Evolutionary conservation across 2,113 vertebrate species (phyloP).

Genomic region (Mobula birostris): DNA sequence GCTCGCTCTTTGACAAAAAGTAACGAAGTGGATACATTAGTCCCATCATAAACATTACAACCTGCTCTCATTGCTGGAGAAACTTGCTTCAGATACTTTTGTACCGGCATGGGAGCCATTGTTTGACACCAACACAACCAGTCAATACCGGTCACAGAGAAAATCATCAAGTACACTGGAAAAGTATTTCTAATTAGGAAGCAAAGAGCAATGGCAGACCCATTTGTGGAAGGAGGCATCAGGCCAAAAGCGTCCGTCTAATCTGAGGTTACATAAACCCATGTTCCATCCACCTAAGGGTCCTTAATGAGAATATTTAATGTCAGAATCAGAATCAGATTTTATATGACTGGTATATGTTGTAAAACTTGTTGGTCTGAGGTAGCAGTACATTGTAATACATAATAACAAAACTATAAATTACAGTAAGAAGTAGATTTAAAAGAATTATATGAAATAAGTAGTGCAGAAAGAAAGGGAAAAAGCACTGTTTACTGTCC

Average conservation of each 20-base stretch:
- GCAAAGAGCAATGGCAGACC: constrained; percentile 31
- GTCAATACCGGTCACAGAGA: constrained; percentile 12
- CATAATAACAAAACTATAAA: no score
- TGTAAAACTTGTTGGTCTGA: no score
- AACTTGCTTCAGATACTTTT: constrained; percentile 61
- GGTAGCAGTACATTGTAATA: no score
- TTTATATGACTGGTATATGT: no score
- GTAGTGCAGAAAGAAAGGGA: no score
- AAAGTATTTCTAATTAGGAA: constrained; percentile 32
- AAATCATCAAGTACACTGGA: constrained; percentile 6
- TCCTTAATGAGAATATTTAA: constrained; percentile 39
- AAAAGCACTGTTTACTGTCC: no score
- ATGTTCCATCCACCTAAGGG: constrained; percentile 13
- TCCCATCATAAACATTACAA: constrained; percentile 59
- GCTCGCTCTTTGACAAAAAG: constrained; percentile 71
- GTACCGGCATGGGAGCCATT: constrained; percentile 66
- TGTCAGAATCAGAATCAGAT: constrained; percentile 27
- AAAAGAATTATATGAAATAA: no score
- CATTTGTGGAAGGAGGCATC: not conserved
- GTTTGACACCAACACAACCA: constrained; percentile 48
- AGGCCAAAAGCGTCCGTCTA: constrained; percentile 41
- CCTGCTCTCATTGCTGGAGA: constrained; percentile 59
- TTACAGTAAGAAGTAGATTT: no score
- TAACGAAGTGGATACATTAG: constrained; percentile 76
- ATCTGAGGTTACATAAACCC: constrained; percentile 34